Evolutionary conservation across 2,797 vertebrate genomes (phyloP).

Genomic region (Furcifer pardalis): DNA sequence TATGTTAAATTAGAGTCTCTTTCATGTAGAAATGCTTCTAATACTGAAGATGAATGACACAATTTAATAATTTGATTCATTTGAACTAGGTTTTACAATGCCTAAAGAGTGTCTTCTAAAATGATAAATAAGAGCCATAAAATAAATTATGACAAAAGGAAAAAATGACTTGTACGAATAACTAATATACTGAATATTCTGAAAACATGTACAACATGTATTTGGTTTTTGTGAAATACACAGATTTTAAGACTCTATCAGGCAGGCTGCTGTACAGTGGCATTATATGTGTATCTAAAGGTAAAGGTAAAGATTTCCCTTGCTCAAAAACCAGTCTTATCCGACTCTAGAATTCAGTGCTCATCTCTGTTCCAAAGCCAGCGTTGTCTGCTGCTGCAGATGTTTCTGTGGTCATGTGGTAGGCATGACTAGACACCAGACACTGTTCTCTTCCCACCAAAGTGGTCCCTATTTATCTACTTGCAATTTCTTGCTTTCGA

Average conservation of each 20-base stretch:
- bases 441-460: too few relatives aligned
- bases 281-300: neutral
- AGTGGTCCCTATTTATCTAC: too few relatives aligned
- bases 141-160: conserved; percentile 14
- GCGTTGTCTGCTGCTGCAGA: too few relatives aligned
- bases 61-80: conserved; percentile 36
- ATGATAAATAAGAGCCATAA: conserved; percentile 37
- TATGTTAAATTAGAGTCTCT: conserved; percentile 25
- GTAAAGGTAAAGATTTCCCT: too few relatives aligned
- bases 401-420: too few relatives aligned
- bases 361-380: too few relatives aligned
- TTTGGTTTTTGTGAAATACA: neutral
- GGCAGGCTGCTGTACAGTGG: neutral
- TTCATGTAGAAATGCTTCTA: conserved; percentile 23
- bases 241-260: neutral
- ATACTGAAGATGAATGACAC: conserved; percentile 30
- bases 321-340: too few relatives aligned
- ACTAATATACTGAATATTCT: neutral
- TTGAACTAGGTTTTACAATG: conserved; percentile 10
- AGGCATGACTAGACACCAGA: too few relatives aligned
- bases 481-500: too few relatives aligned
- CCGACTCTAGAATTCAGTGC: too few relatives aligned
- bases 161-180: neutral
- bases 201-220: neutral
- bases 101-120: conserved; percentile 14